Evolutionary conservation across 1,140 invertebrate species (phyloP).

Genomic region (Caenorhabditis brenneri): DNA sequence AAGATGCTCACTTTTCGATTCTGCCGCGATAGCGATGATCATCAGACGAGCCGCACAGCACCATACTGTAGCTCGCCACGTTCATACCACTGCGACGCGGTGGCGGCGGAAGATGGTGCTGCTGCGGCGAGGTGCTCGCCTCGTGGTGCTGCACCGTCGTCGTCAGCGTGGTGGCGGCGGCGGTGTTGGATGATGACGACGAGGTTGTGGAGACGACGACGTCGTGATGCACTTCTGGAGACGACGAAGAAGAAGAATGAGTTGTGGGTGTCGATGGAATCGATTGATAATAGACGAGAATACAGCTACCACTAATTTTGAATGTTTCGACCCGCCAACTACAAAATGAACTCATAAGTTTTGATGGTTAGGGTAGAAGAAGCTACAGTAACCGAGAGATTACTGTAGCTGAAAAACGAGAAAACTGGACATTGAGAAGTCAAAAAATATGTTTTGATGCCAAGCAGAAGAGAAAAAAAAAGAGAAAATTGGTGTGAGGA

Average conservation of each 20-base stretch:
- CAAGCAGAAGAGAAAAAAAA: background rate
- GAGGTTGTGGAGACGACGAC: background rate
- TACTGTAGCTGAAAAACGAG: no score
- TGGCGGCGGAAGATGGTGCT: no score
- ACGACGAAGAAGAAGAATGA: background rate
- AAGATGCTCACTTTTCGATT: conserved; percentile 65
- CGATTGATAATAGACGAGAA: background rate
- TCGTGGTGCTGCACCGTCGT: conserved; percentile 11
- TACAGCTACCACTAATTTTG: conserved; percentile 15
- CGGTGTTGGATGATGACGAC: background rate
- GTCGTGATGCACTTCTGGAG: background rate
- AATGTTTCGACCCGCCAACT: conserved; percentile 31
- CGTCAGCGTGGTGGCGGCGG: background rate
- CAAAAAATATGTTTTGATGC: background rate
- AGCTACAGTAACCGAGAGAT: background rate
- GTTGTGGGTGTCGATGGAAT: background rate
- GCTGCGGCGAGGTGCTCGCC: background rate
- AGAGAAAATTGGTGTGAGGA: no score
- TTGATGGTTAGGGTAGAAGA: background rate
- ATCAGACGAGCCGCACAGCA: conserved; percentile 67
- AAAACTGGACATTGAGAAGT: background rate
- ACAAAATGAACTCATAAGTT: background rate
- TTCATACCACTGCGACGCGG: conserved; percentile 58
- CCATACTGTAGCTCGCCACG: conserved; percentile 65
- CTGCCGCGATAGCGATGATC: conserved; percentile 70